Evolutionary conservation across 53 echinoderm and acorn worm species (phyloP).

Genomic region (Antedon mediterranea): DNA sequence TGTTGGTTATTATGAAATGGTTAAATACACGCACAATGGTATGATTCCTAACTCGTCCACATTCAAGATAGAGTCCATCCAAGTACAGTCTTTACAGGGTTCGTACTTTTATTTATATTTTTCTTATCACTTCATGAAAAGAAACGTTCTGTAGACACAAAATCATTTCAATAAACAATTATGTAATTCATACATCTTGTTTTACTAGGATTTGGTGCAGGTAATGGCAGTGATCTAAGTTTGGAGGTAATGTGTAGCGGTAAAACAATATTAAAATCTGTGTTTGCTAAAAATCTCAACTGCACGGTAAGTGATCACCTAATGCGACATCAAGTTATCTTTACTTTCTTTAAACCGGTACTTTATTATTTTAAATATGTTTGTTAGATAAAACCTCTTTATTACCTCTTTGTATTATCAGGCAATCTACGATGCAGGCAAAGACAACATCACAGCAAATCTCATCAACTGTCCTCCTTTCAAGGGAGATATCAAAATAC

Average conservation of each 20-base stretch:
- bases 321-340: too few relatives aligned
- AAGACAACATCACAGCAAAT: slow-evolving; percentile 32
- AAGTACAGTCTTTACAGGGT: slow-evolving; percentile 31
- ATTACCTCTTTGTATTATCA: too few relatives aligned
- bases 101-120: too few relatives aligned
- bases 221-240: slow-evolving; percentile 69
- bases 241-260: slow-evolving; percentile 46
- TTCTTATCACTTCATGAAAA: too few relatives aligned
- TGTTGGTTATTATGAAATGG: slow-evolving; percentile 64
- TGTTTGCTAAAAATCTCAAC: slow-evolving; percentile 51
- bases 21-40: slow-evolving; percentile 37
- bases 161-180: too few relatives aligned
- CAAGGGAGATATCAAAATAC: slow-evolving; percentile 68
- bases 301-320: slow-evolving; percentile 42
- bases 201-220: slow-evolving; percentile 59
- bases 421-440: slow-evolving; percentile 63
- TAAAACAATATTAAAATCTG: slow-evolving; percentile 27
- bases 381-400: too few relatives aligned
- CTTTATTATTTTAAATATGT: too few relatives aligned
- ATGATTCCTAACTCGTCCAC: slow-evolving; percentile 30
- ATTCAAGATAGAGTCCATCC: slow-evolving; percentile 28
- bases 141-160: too few relatives aligned
- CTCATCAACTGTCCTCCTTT: slow-evolving; percentile 49
- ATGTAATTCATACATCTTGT: slow-evolving; percentile 2
- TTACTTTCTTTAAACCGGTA: too few relatives aligned